A percentile compares a stretch with the other conserved stretches of the same genome.
Evolutionary conservation across 2,888 invertebrate species (phyloP).

Genomic region (Minunthozetes semirufus): DNA sequence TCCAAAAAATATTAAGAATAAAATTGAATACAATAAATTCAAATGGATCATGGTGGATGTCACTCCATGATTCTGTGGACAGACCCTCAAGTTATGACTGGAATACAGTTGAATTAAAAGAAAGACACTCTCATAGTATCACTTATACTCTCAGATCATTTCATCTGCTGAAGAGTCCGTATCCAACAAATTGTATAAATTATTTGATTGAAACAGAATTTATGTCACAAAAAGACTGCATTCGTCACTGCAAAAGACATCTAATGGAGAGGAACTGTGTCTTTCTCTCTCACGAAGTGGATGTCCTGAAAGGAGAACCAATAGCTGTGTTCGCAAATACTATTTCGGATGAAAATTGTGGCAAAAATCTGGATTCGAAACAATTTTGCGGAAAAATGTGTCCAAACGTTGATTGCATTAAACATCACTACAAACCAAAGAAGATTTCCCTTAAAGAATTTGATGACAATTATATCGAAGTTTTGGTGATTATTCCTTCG

Average conservation of each 20-base stretch:
- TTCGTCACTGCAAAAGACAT: background rate
- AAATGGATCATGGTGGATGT: background rate
- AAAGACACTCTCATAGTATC: background rate
- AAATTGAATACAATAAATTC: background rate
- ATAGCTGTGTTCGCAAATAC: background rate
- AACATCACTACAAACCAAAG: background rate
- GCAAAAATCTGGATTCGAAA: background rate
- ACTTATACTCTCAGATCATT: background rate
- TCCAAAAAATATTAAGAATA: background rate
- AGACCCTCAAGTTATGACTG: background rate
- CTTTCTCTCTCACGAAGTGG: background rate
- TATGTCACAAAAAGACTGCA: background rate
- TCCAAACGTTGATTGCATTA: slow-evolving; percentile 2
- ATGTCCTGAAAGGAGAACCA: slow-evolving; percentile 10
- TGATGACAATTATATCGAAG: too few relatives aligned
- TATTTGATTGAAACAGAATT: background rate
- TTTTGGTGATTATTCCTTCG: too few relatives aligned
- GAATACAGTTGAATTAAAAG: background rate
- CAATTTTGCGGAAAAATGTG: background rate
- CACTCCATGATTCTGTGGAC: background rate
- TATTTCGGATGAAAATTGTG: background rate
- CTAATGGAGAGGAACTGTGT: background rate
- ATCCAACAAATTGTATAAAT: slow-evolving; percentile 9
- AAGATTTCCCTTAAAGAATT: background rate
- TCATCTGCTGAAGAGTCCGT: background rate